Conservation (phyloP, 2,888 invertebrate species). For the Patella pellucida region DNA sequence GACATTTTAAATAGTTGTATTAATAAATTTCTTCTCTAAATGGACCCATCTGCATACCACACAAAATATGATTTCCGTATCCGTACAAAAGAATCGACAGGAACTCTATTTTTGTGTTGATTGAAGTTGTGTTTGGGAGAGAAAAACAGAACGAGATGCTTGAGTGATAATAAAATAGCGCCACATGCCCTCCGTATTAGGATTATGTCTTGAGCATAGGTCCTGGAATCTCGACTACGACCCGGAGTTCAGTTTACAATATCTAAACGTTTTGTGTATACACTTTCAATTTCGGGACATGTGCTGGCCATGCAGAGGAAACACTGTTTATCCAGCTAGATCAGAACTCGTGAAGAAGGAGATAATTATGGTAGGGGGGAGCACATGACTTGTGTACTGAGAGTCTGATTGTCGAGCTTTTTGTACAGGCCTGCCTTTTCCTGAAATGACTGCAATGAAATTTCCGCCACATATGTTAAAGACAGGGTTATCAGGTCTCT, state of each 20-base stretch:
- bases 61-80: background rate
- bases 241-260: background rate
- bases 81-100: too few relatives aligned
- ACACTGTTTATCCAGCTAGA: background rate
- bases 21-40: background rate
- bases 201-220: too few relatives aligned
- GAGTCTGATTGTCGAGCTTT: background rate
- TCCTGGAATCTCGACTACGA: background rate
- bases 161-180: too few relatives aligned
- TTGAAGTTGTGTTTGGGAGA: too few relatives aligned
- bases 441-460: background rate
- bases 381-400: background rate
- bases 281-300: background rate
- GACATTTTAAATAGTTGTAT: too few relatives aligned
- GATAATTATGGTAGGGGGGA: slow-evolving; percentile 4
- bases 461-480: background rate
- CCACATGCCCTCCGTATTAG: too few relatives aligned
- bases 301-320: background rate
- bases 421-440: slow-evolving; percentile 4
- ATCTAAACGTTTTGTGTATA: background rate
- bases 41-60: slow-evolving; percentile 2
- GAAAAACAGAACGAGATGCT: too few relatives aligned
- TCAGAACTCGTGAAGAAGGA: background rate
- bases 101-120: too few relatives aligned
- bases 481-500: background rate